Evolutionary conservation across 2,888 invertebrate species (phyloP).

Genomic region (Chrysodeixis includens): DNA sequence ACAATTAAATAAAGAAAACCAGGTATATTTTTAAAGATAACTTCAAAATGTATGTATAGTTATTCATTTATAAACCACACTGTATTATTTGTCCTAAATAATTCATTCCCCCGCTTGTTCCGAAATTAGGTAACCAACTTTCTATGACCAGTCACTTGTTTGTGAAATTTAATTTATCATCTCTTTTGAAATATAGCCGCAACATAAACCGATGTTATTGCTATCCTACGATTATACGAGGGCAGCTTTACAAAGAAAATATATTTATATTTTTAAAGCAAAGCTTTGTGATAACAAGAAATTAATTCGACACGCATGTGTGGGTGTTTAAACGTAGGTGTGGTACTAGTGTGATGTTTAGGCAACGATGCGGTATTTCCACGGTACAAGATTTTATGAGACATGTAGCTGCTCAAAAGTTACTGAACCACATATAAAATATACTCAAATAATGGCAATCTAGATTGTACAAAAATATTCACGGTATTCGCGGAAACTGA

Average conservation of each 20-base stretch:
- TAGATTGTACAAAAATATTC: constrained; percentile 20
- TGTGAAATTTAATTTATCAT: constrained; percentile 9
- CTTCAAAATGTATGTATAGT: no score
- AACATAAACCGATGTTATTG: constrained; percentile 30
- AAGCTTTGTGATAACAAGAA: constrained; percentile 39
- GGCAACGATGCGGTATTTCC: constrained; percentile 33
- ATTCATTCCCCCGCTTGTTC: not conserved
- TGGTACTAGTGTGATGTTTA: constrained; percentile 15
- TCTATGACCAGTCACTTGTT: not conserved
- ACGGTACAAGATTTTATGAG: constrained; percentile 37
- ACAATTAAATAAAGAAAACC: no score
- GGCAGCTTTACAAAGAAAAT: constrained; percentile 34
- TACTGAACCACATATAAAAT: constrained; percentile 43
- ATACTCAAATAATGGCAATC: constrained; percentile 18
- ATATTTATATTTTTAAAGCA: constrained; percentile 50
- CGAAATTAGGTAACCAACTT: constrained; percentile 3
- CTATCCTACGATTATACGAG: constrained; percentile 34
- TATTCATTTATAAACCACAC: no score
- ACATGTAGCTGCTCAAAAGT: constrained; percentile 24
- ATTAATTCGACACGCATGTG: constrained; percentile 35
- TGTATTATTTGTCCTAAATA: not conserved
- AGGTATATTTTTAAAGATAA: no score
- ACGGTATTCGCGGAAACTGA: constrained; percentile 9
- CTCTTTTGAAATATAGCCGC: constrained; percentile 11
- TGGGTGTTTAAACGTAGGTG: constrained; percentile 26